phyloP scores from a whole-genome alignment of 2,888 invertebrate genomes.

The Drosophila nigricruria region DNA sequence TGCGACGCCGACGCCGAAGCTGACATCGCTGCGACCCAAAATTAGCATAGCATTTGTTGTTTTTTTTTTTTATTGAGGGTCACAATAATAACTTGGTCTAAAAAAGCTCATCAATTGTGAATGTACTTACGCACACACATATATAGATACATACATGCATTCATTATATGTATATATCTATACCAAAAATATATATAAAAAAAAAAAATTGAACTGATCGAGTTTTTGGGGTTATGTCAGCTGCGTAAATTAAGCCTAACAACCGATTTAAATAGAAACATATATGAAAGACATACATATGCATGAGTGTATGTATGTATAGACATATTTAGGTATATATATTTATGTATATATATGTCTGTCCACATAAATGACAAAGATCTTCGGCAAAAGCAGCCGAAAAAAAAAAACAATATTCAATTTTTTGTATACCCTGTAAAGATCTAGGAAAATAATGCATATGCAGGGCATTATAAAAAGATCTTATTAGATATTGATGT shows the following conservation, averaged over 20 bases:
- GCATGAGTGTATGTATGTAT: not conserved
- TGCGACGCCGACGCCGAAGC: slow-evolving; percentile 6
- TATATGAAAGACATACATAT: not conserved
- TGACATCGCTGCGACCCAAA: slow-evolving; percentile 44
- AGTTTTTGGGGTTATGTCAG: slow-evolving; percentile 14
- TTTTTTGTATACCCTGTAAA: slow-evolving; percentile 1
- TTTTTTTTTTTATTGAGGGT: slow-evolving; percentile 35
- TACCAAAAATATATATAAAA: not conserved
- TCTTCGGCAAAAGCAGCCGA: not conserved
- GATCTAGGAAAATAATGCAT: not conserved
- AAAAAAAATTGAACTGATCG: not conserved
- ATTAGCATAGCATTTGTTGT: slow-evolving; percentile 38
- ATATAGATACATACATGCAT: not conserved
- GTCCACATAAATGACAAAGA: slow-evolving; percentile 5
- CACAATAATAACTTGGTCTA: slow-evolving; percentile 41
- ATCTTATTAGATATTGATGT: not conserved
- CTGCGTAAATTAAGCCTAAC: slow-evolving; percentile 17
- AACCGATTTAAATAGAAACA: slow-evolving; percentile 7
- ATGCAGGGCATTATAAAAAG: not conserved
- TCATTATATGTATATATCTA: not conserved
- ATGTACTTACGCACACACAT: not conserved
- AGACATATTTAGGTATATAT: too few relatives aligned
- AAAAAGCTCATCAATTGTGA: slow-evolving; percentile 20
- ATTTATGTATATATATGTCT: not conserved
- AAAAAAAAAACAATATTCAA: slow-evolving; percentile 1